These are phyloP conservation scores for Salpingus planirostris DNA, from an alignment of 2,888 invertebrate genomes.

Conservation along the genomic window DNA sequence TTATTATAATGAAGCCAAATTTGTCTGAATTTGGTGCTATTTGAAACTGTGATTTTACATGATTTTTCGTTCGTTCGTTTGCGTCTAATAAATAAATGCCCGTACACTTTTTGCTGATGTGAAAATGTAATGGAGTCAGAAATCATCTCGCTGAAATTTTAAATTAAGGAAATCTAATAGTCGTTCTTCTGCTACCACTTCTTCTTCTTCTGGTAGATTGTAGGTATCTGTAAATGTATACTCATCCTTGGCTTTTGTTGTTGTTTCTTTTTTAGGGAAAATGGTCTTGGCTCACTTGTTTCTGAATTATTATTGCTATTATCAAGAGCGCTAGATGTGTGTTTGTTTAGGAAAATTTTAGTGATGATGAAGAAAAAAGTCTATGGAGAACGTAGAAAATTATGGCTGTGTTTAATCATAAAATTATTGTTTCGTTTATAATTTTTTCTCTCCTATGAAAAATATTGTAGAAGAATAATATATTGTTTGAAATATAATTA, in stretches of 20 bases:
- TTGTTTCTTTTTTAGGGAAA: not conserved
- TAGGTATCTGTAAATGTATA: constrained; percentile 11
- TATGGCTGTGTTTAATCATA: constrained; percentile 34
- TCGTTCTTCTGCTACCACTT: too few species aligned
- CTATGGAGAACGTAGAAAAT: constrained; percentile 27
- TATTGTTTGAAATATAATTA: constrained; percentile 7
- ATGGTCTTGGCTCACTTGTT: not conserved
- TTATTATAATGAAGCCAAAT: constrained; percentile 33
- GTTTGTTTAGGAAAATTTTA: constrained; percentile 19
- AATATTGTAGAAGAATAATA: constrained; percentile 9
- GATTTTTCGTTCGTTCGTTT: constrained; percentile 20
- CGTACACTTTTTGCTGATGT: too few species aligned
- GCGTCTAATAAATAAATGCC: too few species aligned
- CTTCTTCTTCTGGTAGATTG: constrained; percentile 8
- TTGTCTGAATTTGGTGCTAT: constrained; percentile 41
- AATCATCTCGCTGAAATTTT: constrained; percentile 2
- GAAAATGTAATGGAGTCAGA: constrained; percentile 16
- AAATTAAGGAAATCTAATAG: not conserved
- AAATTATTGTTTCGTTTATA: constrained; percentile 14
- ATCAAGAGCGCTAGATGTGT: too few species aligned
- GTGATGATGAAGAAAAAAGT: constrained; percentile 15
- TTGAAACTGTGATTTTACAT: constrained; percentile 40
- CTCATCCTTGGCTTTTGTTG: constrained; percentile 4
- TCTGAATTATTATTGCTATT: not conserved
- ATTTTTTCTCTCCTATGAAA: constrained; percentile 8